Percentiles rank a stretch among this genome's conserved stretches.
Evolutionary conservation across 2,113 vertebrate genomes (phyloP).

Genomic region (Myotis lucifugus): DNA sequence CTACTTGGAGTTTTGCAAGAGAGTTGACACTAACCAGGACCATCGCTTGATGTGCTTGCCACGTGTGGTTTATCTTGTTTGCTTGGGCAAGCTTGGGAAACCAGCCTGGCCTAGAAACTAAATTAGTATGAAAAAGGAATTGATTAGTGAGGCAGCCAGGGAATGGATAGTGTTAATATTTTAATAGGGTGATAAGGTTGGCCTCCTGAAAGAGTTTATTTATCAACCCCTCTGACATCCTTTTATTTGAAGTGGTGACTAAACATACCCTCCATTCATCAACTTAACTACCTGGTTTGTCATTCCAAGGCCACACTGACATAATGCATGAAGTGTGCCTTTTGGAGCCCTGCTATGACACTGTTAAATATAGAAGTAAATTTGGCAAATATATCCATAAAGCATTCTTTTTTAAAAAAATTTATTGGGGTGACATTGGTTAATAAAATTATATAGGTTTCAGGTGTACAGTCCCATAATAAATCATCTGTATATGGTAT

Average conservation of each 20-base stretch:
- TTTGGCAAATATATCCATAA: constrained; percentile 16
- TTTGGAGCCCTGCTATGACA: not conserved
- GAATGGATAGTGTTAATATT: constrained; percentile 62
- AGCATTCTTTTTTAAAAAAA: not conserved
- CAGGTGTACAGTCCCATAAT: not conserved
- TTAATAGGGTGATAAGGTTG: constrained; percentile 66
- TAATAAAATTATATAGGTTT: not conserved
- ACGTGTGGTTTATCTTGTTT: constrained; percentile 50
- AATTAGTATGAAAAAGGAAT: constrained; percentile 51
- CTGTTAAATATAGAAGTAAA: constrained; percentile 45
- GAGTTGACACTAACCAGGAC: not conserved
- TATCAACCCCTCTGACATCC: constrained; percentile 55
- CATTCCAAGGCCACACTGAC: constrained; percentile 61
- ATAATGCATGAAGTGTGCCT: not conserved
- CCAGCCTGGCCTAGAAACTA: constrained; percentile 46
- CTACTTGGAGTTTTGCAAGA: not conserved
- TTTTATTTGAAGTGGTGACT: constrained; percentile 57
- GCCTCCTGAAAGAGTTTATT: constrained; percentile 48
- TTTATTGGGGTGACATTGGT: not conserved
- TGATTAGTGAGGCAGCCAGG: constrained; percentile 45
- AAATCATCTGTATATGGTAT: not conserved
- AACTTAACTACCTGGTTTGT: constrained; percentile 59
- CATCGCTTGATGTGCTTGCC: not conserved
- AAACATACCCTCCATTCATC: constrained; percentile 69
- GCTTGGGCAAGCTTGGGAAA: constrained; percentile 42